Evolutionary conservation across 2,888 invertebrate genomes (phyloP), one percentile per base, ranked within the genome.

Genomic region (Ophion ventricosus): DNA sequence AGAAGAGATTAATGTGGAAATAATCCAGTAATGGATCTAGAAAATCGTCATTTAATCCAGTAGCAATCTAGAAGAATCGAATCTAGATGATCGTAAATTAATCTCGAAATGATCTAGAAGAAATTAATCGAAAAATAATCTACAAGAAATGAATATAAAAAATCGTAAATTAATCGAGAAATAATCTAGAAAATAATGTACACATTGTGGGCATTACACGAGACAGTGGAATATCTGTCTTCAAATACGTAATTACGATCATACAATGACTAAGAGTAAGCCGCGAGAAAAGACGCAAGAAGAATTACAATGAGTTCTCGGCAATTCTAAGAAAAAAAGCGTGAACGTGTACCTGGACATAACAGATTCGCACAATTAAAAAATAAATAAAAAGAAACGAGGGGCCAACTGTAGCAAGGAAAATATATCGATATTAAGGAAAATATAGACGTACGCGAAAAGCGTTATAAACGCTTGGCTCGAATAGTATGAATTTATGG

Each of bases 401-500:
- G 25, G 23, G 10, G 29, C 17, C 26, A 49, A 43, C 5, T 7
- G n/a, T 7, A 64, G 1, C n/a, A 35, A 23, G 14, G 56, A 67
- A 14, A 66, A 72, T 35, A 72, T 49, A 67, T 25, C 25, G 29
- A 35, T 56, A 29, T n/a, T 76, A 49, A 56, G 49, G 74, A 49
- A 57, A 70, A 63, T 57, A 75, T 86, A 84, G 85, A 87, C 88
- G 89, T 90, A 90, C 88, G 90, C 89, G 89, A 90, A 92, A 90
- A 67, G 20, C 25, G 49, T 17, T 61, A 64, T 72, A 73, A 90
- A 88, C 86, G 87, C 87, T 88, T 87, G 88, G 73, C 72, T 88
- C 88, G 89, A 91, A 90, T 91, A 89, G 90, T 90, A 91, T 91
- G 91, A 92, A 93, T 93, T 92, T 93, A 93, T 92, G 91, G 88